phyloP scores from a whole-genome alignment of 2,113 vertebrate genomes.

The Leuciscus idus region DNA sequence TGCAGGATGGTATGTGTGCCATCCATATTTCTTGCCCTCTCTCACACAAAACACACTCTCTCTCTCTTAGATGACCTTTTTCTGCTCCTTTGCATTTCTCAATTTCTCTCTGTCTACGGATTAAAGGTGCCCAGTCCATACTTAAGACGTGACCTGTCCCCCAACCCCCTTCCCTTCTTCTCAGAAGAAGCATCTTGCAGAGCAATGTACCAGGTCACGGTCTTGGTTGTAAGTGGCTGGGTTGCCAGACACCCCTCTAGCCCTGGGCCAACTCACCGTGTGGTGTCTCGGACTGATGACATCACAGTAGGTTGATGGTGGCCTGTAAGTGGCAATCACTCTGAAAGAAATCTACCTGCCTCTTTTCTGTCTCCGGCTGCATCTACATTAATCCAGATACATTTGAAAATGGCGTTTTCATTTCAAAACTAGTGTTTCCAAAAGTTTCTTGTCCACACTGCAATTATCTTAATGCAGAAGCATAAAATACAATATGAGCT shows the following conservation, averaged over 20 bases:
- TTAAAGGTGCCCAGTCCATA: constrained; percentile 82
- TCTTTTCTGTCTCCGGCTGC: constrained; percentile 36
- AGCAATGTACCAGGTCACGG: constrained; percentile 66
- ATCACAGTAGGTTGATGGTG: constrained; percentile 62
- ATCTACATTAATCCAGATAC: background rate
- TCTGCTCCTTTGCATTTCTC: background rate
- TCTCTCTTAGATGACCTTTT: constrained; percentile 36
- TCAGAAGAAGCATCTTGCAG: background rate
- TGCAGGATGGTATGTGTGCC: constrained; percentile 33
- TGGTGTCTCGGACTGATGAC: constrained; percentile 50
- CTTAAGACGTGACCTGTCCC: constrained; percentile 72
- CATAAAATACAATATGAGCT: too few relatives aligned
- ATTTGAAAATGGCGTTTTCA: background rate
- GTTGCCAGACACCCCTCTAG: constrained; percentile 72
- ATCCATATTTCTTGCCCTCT: constrained; percentile 60
- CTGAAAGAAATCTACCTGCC: constrained; percentile 49
- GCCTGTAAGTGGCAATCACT: constrained; percentile 91
- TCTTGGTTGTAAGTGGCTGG: constrained; percentile 95
- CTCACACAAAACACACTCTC: constrained; percentile 53
- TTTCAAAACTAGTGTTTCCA: background rate
- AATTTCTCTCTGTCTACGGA: constrained; percentile 54
- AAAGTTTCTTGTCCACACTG: background rate
- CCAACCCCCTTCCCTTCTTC: constrained; percentile 30
- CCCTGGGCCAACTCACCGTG: constrained; percentile 69
- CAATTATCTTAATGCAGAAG: too few relatives aligned